These are phyloP conservation scores for Strigamia maritima DNA, from an alignment of 2,888 invertebrate genomes.

Conservation along the genomic window DNA sequence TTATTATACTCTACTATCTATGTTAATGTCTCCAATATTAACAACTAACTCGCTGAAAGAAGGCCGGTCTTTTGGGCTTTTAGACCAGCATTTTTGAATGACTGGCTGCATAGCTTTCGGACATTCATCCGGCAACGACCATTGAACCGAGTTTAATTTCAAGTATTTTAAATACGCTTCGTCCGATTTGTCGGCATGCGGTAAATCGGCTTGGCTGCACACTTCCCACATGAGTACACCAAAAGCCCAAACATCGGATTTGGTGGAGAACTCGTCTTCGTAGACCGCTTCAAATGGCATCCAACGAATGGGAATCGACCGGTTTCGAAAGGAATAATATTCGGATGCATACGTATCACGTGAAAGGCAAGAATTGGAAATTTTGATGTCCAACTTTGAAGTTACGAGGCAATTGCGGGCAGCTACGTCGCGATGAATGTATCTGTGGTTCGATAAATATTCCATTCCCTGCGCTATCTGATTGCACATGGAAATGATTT, in stretches of 20 bases:
- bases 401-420: slow-evolving; percentile 87
- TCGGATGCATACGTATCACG: slow-evolving; percentile 85
- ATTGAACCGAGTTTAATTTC: slow-evolving; percentile 43
- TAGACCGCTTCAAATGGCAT: slow-evolving; percentile 72
- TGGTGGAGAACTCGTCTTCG: slow-evolving; percentile 86
- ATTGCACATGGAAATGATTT: slow-evolving; percentile 54
- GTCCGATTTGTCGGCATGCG: slow-evolving; percentile 71
- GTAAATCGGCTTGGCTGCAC: slow-evolving; percentile 72
- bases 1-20: slow-evolving; percentile 44
- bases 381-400: slow-evolving; percentile 72
- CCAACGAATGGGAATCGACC: slow-evolving; percentile 85
- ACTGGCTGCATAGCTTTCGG: slow-evolving; percentile 49
- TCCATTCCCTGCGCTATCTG: slow-evolving; percentile 81
- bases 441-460: slow-evolving; percentile 68
- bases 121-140: slow-evolving; percentile 47
- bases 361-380: slow-evolving; percentile 73
- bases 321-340: slow-evolving; percentile 79
- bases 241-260: slow-evolving; percentile 89
- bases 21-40: slow-evolving; percentile 49
- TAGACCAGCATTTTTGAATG: slow-evolving; percentile 50
- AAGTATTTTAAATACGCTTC: slow-evolving; percentile 60
- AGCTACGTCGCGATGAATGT: slow-evolving; percentile 87
- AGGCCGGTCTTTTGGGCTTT: slow-evolving; percentile 52
- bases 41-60: slow-evolving; percentile 51
- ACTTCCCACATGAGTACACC: slow-evolving; percentile 89